phyloP scores from a whole-genome alignment of 1,140 invertebrate species.

The Pygmarrhopalites habei region DNA sequence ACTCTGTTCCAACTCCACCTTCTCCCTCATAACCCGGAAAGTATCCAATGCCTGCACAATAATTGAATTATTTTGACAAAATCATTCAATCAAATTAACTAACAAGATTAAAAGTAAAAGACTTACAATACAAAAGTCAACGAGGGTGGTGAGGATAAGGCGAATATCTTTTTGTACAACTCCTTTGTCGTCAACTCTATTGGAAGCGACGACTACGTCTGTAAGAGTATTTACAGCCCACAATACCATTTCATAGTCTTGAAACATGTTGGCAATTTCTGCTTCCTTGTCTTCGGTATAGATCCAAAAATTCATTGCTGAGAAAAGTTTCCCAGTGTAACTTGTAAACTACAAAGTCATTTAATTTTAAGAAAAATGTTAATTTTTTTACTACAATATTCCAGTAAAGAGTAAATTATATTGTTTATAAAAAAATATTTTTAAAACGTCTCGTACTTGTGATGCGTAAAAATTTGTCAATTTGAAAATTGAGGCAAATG shows the following conservation, averaged over 20 bases:
- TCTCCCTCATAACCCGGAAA: not conserved
- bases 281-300: not conserved
- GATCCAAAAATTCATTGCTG: too few relatives aligned
- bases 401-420: too few relatives aligned
- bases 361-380: too few relatives aligned
- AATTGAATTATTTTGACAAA: not conserved
- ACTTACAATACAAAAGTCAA: not conserved
- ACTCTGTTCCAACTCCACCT: too few relatives aligned
- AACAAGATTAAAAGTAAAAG: not conserved
- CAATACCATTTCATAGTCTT: not conserved
- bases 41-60: not conserved
- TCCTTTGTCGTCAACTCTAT: not conserved
- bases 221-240: conserved; percentile 2
- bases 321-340: too few relatives aligned
- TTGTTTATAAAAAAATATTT: too few relatives aligned
- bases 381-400: too few relatives aligned
- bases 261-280: not conserved
- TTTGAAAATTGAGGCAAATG: too few relatives aligned
- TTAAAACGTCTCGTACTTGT: too few relatives aligned
- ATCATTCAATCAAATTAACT: not conserved
- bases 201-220: not conserved
- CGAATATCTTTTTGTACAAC: conserved; percentile 1
- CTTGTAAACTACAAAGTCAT: too few relatives aligned
- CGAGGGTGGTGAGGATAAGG: not conserved
- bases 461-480: too few relatives aligned